Evolutionary conservation across 2,113 vertebrate genomes (phyloP), one percentile per base, ranked within the genome.

Genomic region (Sialia sialis): DNA sequence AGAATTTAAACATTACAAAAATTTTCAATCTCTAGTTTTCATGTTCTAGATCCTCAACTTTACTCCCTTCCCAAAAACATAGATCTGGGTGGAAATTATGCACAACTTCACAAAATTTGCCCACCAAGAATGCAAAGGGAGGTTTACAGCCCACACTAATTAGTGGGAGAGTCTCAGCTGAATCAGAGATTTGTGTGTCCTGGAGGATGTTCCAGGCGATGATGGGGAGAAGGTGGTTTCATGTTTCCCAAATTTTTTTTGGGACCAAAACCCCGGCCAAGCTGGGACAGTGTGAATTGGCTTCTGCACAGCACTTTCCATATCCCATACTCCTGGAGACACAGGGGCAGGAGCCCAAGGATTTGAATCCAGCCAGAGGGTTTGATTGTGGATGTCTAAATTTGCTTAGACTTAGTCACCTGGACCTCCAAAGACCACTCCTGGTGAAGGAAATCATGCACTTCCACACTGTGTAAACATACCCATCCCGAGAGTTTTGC

Each of bases 311-410:
- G 22, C 51, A 15, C 4, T 68, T 94, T 76, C 26, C 27, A 74
- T 8, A 48, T 7, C 27, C 46, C 0, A 1, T 5, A 6, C 23
- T 69, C 16, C 48, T 15, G 9, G 32, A 84, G 30, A 34, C 1
- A 1, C 11, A 26, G 25, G 4, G 11, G 4, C 44, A 69, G n/a
- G n/a, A 92, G 18, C 38, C 29, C n/a, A 85, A 25, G 30, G 52
- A 73, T 30, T 67, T 69, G 9, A 52, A 39, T 62, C 55, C 16
- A 86, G 63, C 36, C 66, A 74, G 25, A 22, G 19, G 3, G 8
- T 93, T 23, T 83, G 38, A 36, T 22, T 49, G n/a, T 36, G n/a
- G 38, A 22, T 30, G 30, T 73, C 21, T 69, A 39, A 73, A 82
- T n/a, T 85, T 80, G 27, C 43, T 60, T 17, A 62, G 27, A n/a